Evolutionary conservation across 2,797 vertebrate genomes (phyloP).

Genomic region (Eutrigla gurnardus): DNA sequence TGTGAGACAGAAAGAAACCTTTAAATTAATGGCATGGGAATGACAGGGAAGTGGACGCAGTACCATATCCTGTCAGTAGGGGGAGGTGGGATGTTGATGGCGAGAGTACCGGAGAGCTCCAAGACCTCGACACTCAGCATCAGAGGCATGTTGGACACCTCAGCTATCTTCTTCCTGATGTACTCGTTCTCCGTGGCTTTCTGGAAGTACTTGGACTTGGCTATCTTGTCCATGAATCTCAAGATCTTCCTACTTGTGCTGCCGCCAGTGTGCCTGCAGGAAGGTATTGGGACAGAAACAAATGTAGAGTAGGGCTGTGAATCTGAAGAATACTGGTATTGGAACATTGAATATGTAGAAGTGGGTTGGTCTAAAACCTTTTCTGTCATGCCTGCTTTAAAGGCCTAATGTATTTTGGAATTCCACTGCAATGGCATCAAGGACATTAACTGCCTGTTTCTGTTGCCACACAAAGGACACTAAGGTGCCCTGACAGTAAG

Average conservation of each 20-base stretch:
- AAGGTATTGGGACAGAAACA: constrained; percentile 14
- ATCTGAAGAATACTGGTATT: neutral
- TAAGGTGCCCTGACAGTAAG: neutral
- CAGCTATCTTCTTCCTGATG: constrained; percentile 92
- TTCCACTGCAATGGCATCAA: no score
- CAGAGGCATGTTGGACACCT: constrained; percentile 90
- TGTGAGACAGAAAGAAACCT: neutral
- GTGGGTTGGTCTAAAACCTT: neutral
- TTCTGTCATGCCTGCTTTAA: neutral
- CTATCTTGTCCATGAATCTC: constrained; percentile 90
- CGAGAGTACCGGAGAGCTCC: constrained; percentile 87
- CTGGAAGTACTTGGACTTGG: constrained; percentile 93
- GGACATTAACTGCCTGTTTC: no score
- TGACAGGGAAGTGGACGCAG: neutral
- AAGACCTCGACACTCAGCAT: constrained; percentile 90
- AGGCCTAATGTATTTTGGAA: no score
- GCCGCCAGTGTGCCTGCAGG: constrained; percentile 78
- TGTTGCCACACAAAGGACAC: neutral
- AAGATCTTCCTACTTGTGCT: constrained; percentile 89
- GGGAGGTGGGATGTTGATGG: constrained; percentile 90
- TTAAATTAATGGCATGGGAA: neutral
- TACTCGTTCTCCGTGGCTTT: constrained; percentile 91
- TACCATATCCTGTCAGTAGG: constrained; percentile 93
- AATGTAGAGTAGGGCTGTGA: neutral
- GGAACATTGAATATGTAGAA: neutral